These are phyloP conservation scores for Mallotus villosus DNA, from an alignment of 2,797 vertebrate genomes.

Conservation along the genomic window DNA sequence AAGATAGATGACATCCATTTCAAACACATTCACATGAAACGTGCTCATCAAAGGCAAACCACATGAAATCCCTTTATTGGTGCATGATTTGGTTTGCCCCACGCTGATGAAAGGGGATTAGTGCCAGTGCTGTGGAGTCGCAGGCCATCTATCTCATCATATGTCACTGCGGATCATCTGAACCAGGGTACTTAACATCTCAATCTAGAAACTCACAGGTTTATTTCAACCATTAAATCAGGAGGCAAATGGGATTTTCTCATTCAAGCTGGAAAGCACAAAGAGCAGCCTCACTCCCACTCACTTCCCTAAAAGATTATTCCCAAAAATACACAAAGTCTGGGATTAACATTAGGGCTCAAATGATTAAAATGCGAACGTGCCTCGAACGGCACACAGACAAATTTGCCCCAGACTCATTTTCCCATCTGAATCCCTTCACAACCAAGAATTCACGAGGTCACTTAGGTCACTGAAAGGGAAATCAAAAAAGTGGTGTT, in stretches of 20 bases:
- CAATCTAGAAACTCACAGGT: background rate
- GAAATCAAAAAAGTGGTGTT: background rate
- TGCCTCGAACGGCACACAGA: background rate
- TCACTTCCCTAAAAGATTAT: background rate
- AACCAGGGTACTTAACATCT: background rate
- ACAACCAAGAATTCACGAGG: background rate
- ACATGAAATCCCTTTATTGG: background rate
- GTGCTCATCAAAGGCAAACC: background rate
- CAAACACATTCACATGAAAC: background rate
- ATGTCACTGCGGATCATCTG: background rate
- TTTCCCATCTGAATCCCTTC: background rate
- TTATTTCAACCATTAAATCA: background rate
- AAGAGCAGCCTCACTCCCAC: constrained; percentile 7
- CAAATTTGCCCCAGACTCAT: background rate
- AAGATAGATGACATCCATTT: too few relatives aligned
- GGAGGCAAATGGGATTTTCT: constrained; percentile 26
- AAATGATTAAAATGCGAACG: background rate
- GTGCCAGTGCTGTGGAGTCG: background rate
- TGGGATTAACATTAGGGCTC: background rate
- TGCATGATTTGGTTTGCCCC: background rate
- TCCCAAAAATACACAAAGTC: constrained; percentile 5
- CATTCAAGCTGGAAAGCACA: constrained; percentile 15
- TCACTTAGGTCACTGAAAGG: background rate
- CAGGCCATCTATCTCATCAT: background rate
- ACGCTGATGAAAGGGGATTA: background rate